These are phyloP conservation scores for Enchytraeus crypticus DNA, from an alignment of 2,888 invertebrate genomes.

Conservation along the genomic window DNA sequence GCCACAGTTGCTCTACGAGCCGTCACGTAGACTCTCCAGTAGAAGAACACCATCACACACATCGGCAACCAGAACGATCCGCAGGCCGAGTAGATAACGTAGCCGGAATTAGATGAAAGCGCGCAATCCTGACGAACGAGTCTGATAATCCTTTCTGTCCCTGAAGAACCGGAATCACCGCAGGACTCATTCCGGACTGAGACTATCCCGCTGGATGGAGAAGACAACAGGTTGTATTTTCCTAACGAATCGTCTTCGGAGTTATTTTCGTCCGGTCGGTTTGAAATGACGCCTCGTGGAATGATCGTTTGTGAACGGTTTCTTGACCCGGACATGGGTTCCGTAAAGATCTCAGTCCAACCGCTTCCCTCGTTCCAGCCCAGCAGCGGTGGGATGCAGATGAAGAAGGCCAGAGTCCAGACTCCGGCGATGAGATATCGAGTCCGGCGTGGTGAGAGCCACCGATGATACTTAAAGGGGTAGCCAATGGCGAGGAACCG, in stretches of 20 bases:
- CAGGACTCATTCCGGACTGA: neutral
- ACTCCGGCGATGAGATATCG: constrained; percentile 77
- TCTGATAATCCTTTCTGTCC: neutral
- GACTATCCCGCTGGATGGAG: neutral
- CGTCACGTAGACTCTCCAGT: constrained; percentile 89
- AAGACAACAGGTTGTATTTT: no score
- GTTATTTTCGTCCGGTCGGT: neutral
- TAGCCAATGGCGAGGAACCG: constrained; percentile 88
- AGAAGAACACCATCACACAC: constrained; percentile 96
- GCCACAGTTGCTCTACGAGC: constrained; percentile 54
- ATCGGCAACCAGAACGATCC: constrained; percentile 96
- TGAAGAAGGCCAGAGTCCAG: constrained; percentile 90
- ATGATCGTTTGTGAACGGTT: no score
- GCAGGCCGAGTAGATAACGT: constrained; percentile 90
- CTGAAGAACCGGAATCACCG: neutral
- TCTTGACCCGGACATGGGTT: neutral
- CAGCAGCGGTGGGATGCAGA: constrained; percentile 89
- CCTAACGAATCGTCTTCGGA: no score
- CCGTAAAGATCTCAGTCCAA: no score
- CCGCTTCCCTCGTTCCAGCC: constrained; percentile 74
- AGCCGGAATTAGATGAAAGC: constrained; percentile 57
- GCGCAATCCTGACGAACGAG: constrained; percentile 25
- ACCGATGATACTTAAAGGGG: constrained; percentile 85
- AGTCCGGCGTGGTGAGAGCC: constrained; percentile 71
- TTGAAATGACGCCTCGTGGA: no score